Evolutionary conservation across 2,113 vertebrate genomes (phyloP).

Genomic region (Pachyramphus minor): DNA sequence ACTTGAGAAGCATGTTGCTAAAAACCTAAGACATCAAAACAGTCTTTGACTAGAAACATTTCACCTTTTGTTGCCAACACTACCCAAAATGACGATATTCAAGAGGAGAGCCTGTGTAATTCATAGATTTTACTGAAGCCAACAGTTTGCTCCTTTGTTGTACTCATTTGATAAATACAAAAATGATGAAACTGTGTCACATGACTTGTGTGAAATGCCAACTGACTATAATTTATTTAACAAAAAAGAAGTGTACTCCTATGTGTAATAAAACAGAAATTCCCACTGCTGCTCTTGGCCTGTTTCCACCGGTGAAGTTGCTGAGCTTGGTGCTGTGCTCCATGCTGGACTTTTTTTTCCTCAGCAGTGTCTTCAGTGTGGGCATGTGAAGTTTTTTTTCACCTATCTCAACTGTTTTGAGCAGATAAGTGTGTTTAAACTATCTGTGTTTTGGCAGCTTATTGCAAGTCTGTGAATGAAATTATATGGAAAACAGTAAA

Average conservation of each 20-base stretch:
- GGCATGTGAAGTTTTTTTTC: background rate
- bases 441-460: background rate
- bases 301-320: background rate
- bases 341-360: background rate
- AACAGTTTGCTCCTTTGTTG: background rate
- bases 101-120: background rate
- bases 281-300: background rate
- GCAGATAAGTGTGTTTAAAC: background rate
- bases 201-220: constrained; percentile 17
- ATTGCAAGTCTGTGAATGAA: background rate
- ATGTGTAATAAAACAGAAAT: constrained; percentile 30
- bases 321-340: background rate
- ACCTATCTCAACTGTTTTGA: background rate
- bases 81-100: background rate
- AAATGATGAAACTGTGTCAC: background rate
- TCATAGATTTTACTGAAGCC: background rate
- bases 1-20: background rate
- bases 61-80: background rate
- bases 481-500: background rate
- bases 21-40: background rate
- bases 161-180: background rate
- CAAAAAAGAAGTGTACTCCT: background rate
- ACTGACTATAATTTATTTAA: background rate
- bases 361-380: background rate
- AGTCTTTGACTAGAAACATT: background rate